Conservation (phyloP, 2,797 vertebrate genomes). For the Clangula hyemalis region DNA sequence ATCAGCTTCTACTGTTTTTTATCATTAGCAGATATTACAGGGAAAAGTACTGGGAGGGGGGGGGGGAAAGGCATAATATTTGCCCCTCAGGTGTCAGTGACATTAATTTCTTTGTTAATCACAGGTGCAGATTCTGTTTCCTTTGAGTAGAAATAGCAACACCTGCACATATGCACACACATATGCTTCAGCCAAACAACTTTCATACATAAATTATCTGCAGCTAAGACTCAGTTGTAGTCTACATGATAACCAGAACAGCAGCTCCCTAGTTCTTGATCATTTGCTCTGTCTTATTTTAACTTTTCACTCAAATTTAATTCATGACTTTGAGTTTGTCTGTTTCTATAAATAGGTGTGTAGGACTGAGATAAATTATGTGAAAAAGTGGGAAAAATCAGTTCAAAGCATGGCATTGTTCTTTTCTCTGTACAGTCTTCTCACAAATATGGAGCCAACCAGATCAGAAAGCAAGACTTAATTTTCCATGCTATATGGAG, state of each 20-base stretch:
- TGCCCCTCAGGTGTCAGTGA: neutral
- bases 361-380: neutral
- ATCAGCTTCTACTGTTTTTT: neutral
- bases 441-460: neutral
- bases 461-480: neutral
- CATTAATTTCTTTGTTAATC: neutral
- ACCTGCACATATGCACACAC: neutral
- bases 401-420: neutral
- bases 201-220: neutral
- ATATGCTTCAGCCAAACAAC: neutral
- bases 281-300: neutral
- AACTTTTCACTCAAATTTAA: neutral
- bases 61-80: too few relatives aligned
- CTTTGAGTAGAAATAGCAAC: neutral
- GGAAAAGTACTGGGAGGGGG: neutral
- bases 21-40: neutral
- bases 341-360: neutral
- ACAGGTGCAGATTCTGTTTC: neutral
- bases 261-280: fast-evolving
- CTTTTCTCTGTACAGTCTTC: neutral
- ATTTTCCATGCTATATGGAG: fast-evolving
- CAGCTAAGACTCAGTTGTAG: neutral
- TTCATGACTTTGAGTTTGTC: neutral
- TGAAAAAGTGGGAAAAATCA: neutral
- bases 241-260: neutral